These are phyloP conservation scores for Brachymystax lenok DNA, from an alignment of 2,797 vertebrate genomes.

Conservation along the genomic window DNA sequence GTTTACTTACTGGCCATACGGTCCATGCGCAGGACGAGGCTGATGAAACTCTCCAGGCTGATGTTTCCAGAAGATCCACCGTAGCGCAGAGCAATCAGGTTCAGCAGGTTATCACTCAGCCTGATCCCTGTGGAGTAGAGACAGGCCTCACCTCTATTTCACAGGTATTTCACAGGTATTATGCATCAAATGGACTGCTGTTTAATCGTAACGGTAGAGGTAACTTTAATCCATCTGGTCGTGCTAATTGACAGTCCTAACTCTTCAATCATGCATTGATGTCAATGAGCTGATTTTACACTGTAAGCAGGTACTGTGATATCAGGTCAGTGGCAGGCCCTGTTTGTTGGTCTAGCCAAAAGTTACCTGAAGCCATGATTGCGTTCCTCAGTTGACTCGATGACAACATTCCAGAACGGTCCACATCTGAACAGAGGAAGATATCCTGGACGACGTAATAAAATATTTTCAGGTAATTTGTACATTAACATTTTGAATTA, in stretches of 20 bases:
- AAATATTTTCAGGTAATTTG: neutral
- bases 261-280: neutral
- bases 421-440: slow-evolving; percentile 64
- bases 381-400: slow-evolving; percentile 60
- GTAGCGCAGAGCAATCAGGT: slow-evolving; percentile 76
- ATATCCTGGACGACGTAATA: slow-evolving; percentile 52
- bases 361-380: slow-evolving; percentile 56
- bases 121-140: slow-evolving; percentile 23
- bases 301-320: no score
- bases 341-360: neutral
- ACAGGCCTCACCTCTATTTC: no score
- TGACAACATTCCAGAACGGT: slow-evolving; percentile 58
- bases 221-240: no score
- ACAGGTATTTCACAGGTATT: no score
- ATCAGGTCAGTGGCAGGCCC: no score
- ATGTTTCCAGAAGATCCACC: slow-evolving; percentile 71
- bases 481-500: neutral
- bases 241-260: no score
- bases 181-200: neutral
- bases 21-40: slow-evolving; percentile 76
- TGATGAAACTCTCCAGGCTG: slow-evolving; percentile 80
- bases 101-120: slow-evolving; percentile 55
- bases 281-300: neutral
- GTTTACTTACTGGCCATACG: slow-evolving; percentile 80
- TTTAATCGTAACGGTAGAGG: neutral